Conservation (phyloP, 2,888 invertebrate genomes). For the Endomychus coccineus region DNA sequence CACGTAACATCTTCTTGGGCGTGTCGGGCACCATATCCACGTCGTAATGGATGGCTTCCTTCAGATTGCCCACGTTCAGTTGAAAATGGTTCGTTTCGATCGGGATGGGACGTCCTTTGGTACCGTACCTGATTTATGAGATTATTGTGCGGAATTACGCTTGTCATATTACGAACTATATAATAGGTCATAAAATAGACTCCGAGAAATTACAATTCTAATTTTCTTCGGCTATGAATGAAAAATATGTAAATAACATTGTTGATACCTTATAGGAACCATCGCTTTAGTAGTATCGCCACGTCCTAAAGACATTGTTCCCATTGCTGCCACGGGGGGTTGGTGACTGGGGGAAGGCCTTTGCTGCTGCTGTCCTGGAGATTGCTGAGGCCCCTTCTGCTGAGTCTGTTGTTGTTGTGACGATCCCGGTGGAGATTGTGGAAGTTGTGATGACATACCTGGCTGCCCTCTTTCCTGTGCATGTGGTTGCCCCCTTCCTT, state of each 20-base stretch:
- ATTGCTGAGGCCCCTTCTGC: neutral
- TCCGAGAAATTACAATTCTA: too few species aligned
- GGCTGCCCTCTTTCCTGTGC: constrained; percentile 4
- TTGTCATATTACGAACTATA: neutral
- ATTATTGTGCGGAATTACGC: neutral
- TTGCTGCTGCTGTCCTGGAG: constrained; percentile 5
- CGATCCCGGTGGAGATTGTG: constrained; percentile 6
- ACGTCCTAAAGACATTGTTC: neutral
- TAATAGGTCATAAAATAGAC: neutral
- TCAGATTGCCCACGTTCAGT: constrained; percentile 45
- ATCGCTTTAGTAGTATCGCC: neutral
- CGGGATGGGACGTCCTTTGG: constrained; percentile 36
- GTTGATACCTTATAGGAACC: too few species aligned
- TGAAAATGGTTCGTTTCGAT: constrained; percentile 58
- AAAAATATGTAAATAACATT: too few species aligned
- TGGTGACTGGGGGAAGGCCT: constrained; percentile 1
- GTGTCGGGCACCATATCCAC: constrained; percentile 61
- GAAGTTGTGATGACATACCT: constrained; percentile 5
- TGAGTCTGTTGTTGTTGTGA: constrained; percentile 7
- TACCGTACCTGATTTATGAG: constrained; percentile 31
- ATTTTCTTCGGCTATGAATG: too few species aligned
- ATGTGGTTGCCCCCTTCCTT: constrained; percentile 11
- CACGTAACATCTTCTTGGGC: constrained; percentile 56
- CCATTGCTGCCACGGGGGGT: constrained; percentile 6
- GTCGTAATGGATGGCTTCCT: constrained; percentile 69